Conservation (phyloP, 2,888 invertebrate species). For the Nephrotoma appendiculata region DNA sequence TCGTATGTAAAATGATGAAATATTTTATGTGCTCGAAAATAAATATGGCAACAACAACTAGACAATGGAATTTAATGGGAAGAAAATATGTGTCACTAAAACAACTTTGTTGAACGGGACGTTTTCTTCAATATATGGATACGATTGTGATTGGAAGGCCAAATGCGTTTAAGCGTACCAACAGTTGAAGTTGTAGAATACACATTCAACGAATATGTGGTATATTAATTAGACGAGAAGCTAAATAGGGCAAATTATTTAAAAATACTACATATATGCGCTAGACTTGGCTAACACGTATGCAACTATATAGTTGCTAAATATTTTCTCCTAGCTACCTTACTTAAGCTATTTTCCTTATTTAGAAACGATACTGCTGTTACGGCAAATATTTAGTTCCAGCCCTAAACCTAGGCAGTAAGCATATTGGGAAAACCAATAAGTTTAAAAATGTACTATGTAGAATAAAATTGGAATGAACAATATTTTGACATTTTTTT, state of each 20-base stretch:
- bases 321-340: too few species aligned
- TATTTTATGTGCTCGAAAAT: not conserved
- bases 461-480: not conserved
- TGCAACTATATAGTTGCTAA: too few species aligned
- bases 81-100: not conserved
- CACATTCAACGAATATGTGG: too few species aligned
- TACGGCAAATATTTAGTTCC: too few species aligned
- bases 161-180: not conserved
- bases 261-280: too few species aligned
- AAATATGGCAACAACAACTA: not conserved
- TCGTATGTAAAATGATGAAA: not conserved
- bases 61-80: not conserved
- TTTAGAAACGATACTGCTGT: too few species aligned
- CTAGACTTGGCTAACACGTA: too few species aligned
- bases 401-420: too few species aligned
- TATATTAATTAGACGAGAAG: too few species aligned
- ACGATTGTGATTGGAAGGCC: not conserved
- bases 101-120: not conserved
- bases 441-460: not conserved
- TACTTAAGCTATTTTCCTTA: too few species aligned
- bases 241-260: too few species aligned
- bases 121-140: not conserved
- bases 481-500: not conserved
- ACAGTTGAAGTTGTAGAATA: too few species aligned
- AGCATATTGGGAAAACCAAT: not conserved